Percentiles rank a stretch among this genome's conserved stretches.
Evolutionary conservation across 2,113 vertebrate genomes (phyloP).

Genomic region (Sinosuthora webbiana): DNA sequence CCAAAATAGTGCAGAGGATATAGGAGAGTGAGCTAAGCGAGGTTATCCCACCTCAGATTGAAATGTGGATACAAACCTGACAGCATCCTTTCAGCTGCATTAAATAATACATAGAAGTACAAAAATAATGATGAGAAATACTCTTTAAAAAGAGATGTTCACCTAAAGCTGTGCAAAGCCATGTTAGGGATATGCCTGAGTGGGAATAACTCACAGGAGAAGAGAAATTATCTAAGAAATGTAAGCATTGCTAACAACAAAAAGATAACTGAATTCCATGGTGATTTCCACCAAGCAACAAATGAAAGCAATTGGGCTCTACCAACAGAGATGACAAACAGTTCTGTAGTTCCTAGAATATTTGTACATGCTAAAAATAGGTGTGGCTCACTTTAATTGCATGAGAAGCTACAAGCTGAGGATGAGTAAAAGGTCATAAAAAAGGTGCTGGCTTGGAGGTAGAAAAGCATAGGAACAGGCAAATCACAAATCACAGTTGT

Average conservation of each 20-base stretch:
- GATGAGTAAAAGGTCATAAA: conserved; percentile 9
- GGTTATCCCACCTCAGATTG: not conserved
- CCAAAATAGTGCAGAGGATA: not conserved
- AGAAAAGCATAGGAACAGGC: not conserved
- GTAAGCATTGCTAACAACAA: not conserved
- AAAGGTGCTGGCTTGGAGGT: conserved; percentile 7
- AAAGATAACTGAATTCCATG: conserved; percentile 3
- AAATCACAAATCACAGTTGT: not conserved
- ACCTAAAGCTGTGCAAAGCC: not conserved
- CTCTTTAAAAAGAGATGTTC: not conserved
- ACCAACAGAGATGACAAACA: conserved; percentile 7
- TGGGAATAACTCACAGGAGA: not conserved
- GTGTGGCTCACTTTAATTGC: not conserved
- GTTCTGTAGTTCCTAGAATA: conserved; percentile 40
- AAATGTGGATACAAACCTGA: not conserved
- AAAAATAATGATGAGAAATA: not conserved
- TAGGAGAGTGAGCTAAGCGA: not conserved
- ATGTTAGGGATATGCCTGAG: not conserved
- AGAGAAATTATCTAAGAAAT: not conserved
- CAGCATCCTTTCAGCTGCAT: not conserved
- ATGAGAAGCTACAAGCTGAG: conserved; percentile 36
- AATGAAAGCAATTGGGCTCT: not conserved
- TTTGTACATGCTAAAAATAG: conserved; percentile 58
- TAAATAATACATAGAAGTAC: not conserved
- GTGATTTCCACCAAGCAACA: conserved; percentile 6